Evolutionary conservation across 2,888 invertebrate genomes (phyloP), one percentile per base, ranked within the genome.

Genomic region (Stegophylla sp.): DNA sequence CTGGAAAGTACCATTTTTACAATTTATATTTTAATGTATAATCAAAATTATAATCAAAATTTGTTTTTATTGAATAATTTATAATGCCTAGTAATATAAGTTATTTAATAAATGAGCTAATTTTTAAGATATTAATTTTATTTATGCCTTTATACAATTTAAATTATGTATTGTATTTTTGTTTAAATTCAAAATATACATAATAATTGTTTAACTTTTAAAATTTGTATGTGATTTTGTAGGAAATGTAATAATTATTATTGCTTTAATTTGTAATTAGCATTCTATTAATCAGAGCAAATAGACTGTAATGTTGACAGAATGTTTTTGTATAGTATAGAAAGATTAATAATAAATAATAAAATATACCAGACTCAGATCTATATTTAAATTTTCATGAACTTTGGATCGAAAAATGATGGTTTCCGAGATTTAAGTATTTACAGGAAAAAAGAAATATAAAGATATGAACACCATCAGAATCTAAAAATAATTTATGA

Each of bases 21-120:
- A 5, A 5, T 34, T 7, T 5, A 34, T 34, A 34, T 34, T 34
- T 34, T 34, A 3, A 64, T 64, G 17, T 64, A 75, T 53, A 75
- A 75, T 75, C 75, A 75, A 75, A 75, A 75, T 23, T 17, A 23
- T 23, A 75, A 75, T 75, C 75, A 75, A 75, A 75, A 75, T 17
- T 64, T 34, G 20, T 64, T 75, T 17, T 61, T 61, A 15, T 28
- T 20, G 15, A 28, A 26, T 20, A 71, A 9, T 34, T 59, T 43
- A 41, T 34, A 34, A 17, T 61, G 23, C 56, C 13, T 4, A n/a
- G 15, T 43, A 26, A 67, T 41, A 12, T 63, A 51, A 17, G 34
- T 75, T 51, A 51, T 13, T 48, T 63, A 59, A 59, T 20, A 0
- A 59, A 72, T 72, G 12, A 72, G 20, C 15, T 20, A 66, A 23